phyloP scores from a whole-genome alignment of 1,140 invertebrate species.

The Papilio aristodemus region DNA sequence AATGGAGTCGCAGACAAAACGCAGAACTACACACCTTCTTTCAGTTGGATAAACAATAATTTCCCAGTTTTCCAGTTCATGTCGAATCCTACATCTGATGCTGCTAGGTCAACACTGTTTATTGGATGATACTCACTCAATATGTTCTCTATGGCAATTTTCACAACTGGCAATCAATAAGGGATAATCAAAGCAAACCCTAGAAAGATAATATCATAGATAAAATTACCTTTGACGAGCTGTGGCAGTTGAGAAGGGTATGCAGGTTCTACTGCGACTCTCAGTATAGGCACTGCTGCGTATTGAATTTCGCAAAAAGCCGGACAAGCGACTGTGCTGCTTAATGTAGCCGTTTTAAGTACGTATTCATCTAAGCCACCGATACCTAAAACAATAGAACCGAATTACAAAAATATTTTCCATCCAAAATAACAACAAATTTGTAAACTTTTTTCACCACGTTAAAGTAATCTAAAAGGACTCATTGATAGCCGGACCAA shows the following conservation, averaged over 20 bases:
- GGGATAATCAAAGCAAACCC: background rate
- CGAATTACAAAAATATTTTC: conserved; percentile 26
- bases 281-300: conserved; percentile 92
- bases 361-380: conserved; percentile 92
- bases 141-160: too few species aligned
- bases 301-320: conserved; percentile 92
- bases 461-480: too few species aligned
- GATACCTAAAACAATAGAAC: conserved; percentile 82
- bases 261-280: conserved; percentile 96
- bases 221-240: conserved; percentile 86
- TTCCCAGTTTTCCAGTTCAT: too few species aligned
- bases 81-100: too few species aligned
- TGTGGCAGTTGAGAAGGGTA: conserved; percentile 90
- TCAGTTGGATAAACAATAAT: too few species aligned
- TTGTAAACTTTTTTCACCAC: too few species aligned
- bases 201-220: background rate
- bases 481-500: too few species aligned
- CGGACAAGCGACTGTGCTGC: conserved; percentile 90
- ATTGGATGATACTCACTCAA: too few species aligned
- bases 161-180: background rate
- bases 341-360: conserved; percentile 95
- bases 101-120: too few species aligned
- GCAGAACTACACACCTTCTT: too few species aligned
- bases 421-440: too few species aligned
- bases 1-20: too few species aligned